Evolutionary conservation across 2,888 invertebrate genomes (phyloP).

Genomic region (Drosophila quinaria): DNA sequence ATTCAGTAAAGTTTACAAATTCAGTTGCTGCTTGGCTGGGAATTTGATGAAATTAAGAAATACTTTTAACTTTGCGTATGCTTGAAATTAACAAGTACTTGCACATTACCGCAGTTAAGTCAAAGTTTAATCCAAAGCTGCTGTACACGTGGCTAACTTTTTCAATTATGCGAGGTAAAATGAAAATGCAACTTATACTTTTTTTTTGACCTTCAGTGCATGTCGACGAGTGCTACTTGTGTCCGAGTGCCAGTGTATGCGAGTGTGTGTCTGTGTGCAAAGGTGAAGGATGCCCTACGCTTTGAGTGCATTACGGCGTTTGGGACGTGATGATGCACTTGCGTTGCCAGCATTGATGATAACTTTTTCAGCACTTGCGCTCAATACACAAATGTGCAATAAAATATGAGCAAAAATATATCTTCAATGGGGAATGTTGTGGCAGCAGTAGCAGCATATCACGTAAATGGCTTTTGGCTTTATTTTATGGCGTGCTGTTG

Average conservation of each 20-base stretch:
- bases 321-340: conserved; percentile 68
- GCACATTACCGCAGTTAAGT: conserved; percentile 29
- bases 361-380: conserved; percentile 74
- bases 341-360: conserved; percentile 62
- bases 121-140: conserved; percentile 35
- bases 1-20: conserved; percentile 1
- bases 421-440: conserved; percentile 31
- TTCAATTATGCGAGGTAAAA: conserved; percentile 63
- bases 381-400: conserved; percentile 80
- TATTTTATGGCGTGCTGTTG: conserved; percentile 64
- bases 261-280: conserved; percentile 13
- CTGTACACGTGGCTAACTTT: conserved; percentile 52
- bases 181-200: conserved; percentile 59
- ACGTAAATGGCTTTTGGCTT: conserved; percentile 78
- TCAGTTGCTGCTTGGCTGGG: conserved; percentile 1
- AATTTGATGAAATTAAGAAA: conserved; percentile 37
- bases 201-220: conserved; percentile 45
- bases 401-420: conserved; percentile 78
- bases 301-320: conserved; percentile 48
- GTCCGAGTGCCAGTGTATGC: conserved; percentile 24
- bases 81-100: conserved; percentile 28
- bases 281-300: conserved; percentile 25
- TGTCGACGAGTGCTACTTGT: conserved; percentile 39
- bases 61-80: conserved; percentile 35
- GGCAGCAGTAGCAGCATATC: conserved; percentile 14